Base-by-base conservation (phyloP, 2,888 invertebrate species). In the Monoplex corrugatus region DNA sequence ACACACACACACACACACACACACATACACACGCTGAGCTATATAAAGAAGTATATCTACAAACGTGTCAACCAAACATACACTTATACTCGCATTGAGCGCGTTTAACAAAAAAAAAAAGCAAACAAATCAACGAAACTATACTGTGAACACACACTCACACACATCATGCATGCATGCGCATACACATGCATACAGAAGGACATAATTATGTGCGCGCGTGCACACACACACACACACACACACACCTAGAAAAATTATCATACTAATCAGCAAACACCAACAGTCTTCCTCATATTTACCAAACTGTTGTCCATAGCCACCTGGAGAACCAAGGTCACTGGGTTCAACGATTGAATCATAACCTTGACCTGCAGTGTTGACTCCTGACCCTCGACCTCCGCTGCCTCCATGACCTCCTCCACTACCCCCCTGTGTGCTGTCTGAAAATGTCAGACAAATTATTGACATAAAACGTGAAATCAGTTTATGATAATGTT, bases 321-420 rank as follows among this genome's bases (percentile, higher is more conserved):
- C 94, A 32, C 94, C 94, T 16, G 91, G 91, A 32, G 91, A 92
- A n/a, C 94, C 94, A 83, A 92, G 91, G 23, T 89, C 38, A 3
- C 23, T 75, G 3, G 94, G 94, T 19, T 44, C 87, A 86, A 92
- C 92, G 68, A 94, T 89, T 28, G 93, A 92, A 89, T 92, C 93
- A 90, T 93, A 92, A 23, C 92, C 92, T 57, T 89, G 88, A 72
- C 94, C 94, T 2, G 92, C 93, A 23, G 87, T 90, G 6, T 88
- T 89, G 16, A 89, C 88, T 13, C 91, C 92, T 45, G 87, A 78
- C 19, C 94, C 94, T 72, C 94, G 90, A 28, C 94, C 94, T 50
- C 94, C 94, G 89, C 92, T 94, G 38, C 94, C 94, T 72, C 93
- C 94, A 90, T 94, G 94, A 57, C 94, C 94, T 35, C 93, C 94